phyloP scores from a whole-genome alignment of 2,113 vertebrate species.

The Cheilinus undulatus region DNA sequence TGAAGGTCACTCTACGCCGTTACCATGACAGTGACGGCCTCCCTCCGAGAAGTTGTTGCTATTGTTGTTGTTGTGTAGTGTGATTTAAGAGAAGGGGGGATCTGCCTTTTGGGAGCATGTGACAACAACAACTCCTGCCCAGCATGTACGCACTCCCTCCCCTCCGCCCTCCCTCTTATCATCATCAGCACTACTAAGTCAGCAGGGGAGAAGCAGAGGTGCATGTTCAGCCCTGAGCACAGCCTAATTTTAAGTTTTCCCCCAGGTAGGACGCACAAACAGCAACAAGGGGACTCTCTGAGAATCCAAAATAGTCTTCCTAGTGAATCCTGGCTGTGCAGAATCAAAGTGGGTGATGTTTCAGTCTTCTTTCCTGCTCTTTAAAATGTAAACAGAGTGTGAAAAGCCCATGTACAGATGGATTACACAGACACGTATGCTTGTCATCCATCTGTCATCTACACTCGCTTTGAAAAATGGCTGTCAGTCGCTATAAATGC shows the following conservation, averaged over 20 bases:
- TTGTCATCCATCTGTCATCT: constrained; percentile 72
- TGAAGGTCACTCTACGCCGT: constrained; percentile 76
- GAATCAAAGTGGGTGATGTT: constrained; percentile 38
- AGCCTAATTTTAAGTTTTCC: constrained; percentile 36
- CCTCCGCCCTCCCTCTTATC: background rate
- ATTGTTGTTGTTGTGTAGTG: constrained; percentile 28
- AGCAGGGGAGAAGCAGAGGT: constrained; percentile 66
- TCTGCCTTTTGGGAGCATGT: constrained; percentile 26
- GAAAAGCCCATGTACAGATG: constrained; percentile 55
- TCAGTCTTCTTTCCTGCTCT: constrained; percentile 31
- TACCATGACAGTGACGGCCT: constrained; percentile 75
- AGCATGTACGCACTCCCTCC: background rate
- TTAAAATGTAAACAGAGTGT: constrained; percentile 54
- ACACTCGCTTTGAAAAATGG: constrained; percentile 48
- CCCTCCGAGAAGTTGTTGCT: constrained; percentile 56
- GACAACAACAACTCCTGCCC: constrained; percentile 17
- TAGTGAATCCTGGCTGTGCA: constrained; percentile 1
- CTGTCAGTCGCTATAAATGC: constrained; percentile 27
- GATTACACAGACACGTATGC: constrained; percentile 49
- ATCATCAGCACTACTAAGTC: constrained; percentile 48
- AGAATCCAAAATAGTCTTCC: constrained; percentile 24
- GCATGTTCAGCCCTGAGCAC: constrained; percentile 65
- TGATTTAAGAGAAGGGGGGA: constrained; percentile 40
- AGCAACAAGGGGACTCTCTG: background rate
- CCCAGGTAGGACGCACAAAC: constrained; percentile 24